Conservation (phyloP, 2,888 invertebrate genomes). For the Frankliniella fusca region DNA sequence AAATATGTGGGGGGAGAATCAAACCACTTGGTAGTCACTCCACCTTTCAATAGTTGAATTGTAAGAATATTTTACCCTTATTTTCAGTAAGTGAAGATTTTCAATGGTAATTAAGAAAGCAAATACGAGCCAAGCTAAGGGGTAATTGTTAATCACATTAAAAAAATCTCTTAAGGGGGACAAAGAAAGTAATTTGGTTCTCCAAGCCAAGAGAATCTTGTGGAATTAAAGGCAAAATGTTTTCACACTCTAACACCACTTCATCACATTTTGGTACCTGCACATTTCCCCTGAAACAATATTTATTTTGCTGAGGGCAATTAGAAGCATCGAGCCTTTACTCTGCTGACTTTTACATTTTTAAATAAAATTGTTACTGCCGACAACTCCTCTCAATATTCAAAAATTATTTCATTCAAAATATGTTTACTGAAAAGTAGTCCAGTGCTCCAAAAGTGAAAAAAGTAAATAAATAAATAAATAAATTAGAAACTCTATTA, state of each 20-base stretch:
- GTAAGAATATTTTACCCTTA: too few species aligned
- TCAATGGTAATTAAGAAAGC: too few species aligned
- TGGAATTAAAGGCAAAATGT: neutral
- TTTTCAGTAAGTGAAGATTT: too few species aligned
- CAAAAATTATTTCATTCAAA: too few species aligned
- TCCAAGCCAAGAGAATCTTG: neutral
- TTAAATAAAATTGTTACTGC: neutral
- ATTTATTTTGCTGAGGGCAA: neutral
- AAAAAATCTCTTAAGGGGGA: neutral
- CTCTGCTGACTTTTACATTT: constrained; percentile 4
- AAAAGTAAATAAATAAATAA: too few species aligned
- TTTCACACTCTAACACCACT: constrained; percentile 14
- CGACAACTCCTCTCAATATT: too few species aligned
- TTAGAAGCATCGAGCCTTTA: neutral
- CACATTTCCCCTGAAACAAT: neutral
- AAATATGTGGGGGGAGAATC: neutral
- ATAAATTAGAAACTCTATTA: too few species aligned
- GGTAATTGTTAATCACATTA: neutral
- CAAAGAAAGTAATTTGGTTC: constrained; percentile 11
- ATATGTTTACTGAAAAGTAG: too few species aligned
- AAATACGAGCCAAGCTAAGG: too few species aligned
- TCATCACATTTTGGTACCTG: constrained; percentile 1
- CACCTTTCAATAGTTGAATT: neutral
- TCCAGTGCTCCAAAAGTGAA: too few species aligned
- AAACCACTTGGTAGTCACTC: neutral